Evolutionary conservation across 1,140 invertebrate genomes (phyloP).

Genomic region (Odontomachus brunneus): DNA sequence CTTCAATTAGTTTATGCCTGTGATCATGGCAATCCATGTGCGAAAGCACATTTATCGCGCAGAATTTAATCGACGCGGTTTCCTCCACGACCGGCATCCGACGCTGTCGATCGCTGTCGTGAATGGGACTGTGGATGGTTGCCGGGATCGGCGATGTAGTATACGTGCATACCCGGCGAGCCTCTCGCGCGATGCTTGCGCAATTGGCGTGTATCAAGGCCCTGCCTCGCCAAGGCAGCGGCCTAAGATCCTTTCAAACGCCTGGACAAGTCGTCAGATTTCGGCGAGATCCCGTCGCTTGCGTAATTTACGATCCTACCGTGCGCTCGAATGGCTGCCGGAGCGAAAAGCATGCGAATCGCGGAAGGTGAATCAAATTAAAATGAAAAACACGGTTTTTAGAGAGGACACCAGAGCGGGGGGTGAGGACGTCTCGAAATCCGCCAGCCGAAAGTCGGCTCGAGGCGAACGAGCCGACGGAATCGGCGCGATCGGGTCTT

Average conservation of each 20-base stretch:
- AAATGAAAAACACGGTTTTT: no score
- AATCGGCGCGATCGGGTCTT: no score
- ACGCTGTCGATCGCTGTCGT: constrained; percentile 51
- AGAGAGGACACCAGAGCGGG: no score
- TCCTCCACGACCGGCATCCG: neutral
- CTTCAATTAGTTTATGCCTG: no score
- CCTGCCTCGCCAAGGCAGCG: constrained; percentile 68
- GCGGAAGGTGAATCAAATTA: no score
- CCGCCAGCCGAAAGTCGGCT: no score
- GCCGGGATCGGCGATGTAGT: constrained; percentile 36
- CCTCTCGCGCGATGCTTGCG: constrained; percentile 70
- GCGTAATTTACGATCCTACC: neutral
- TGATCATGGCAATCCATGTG: no score
- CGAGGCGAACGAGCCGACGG: no score
- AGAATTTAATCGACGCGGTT: constrained; percentile 28
- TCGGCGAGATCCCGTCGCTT: neutral
- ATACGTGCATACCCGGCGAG: constrained; percentile 57
- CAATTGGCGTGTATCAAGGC: constrained; percentile 74
- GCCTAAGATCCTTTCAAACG: constrained; percentile 25
- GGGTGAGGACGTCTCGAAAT: no score
- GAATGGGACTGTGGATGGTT: constrained; percentile 56
- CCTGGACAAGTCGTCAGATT: neutral
- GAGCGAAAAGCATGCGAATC: neutral
- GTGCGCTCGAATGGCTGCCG: neutral
- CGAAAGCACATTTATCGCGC: no score